phyloP scores from a whole-genome alignment of 2,888 invertebrate species.

The Glyphotaelius pellucidus region DNA sequence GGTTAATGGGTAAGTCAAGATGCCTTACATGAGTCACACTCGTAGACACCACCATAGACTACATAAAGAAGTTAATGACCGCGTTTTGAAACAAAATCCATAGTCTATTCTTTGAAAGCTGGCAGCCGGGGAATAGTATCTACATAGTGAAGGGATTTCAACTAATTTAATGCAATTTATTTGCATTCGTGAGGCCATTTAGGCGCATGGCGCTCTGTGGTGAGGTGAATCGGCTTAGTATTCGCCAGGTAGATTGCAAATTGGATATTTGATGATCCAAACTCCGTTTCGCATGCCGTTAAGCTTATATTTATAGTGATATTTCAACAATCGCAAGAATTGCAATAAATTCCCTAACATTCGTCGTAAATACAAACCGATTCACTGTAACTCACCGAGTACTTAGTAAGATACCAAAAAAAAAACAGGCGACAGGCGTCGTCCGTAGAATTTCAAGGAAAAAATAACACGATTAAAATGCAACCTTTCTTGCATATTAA shows the following conservation, averaged over 20 bases:
- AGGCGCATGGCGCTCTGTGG: background rate
- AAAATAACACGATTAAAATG: constrained; percentile 45
- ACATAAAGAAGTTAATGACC: background rate
- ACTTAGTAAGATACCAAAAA: background rate
- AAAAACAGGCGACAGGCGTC: constrained; percentile 6
- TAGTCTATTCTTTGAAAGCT: background rate
- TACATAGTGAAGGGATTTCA: background rate
- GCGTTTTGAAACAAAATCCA: background rate
- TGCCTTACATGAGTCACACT: background rate
- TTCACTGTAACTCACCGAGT: background rate
- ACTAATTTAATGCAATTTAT: background rate
- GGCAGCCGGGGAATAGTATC: background rate
- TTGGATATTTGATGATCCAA: background rate
- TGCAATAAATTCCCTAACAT: background rate
- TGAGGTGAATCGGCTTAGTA: background rate
- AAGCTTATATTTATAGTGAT: constrained; percentile 2
- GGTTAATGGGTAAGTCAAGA: background rate
- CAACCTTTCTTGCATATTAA: constrained; percentile 38
- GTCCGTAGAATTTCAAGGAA: constrained; percentile 31
- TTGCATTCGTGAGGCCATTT: background rate
- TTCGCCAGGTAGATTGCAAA: background rate
- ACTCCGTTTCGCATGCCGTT: background rate
- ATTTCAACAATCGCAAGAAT: constrained; percentile 2
- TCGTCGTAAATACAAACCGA: background rate
- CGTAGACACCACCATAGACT: background rate